phyloP scores from a whole-genome alignment of 1,140 invertebrate species.

The Drosophila melanica region DNA sequence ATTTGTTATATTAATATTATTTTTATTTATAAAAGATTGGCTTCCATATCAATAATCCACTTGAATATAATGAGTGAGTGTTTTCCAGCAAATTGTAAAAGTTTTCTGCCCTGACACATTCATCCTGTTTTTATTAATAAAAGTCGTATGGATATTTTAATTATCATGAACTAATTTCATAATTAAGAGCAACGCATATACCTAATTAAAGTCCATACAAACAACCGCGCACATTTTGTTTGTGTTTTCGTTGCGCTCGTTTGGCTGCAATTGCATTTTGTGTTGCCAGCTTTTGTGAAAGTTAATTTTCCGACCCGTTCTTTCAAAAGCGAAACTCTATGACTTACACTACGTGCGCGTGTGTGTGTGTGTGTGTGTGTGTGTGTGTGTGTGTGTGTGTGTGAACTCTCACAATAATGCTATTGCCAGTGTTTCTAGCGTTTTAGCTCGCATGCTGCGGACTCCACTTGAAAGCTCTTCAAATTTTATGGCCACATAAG shows the following conservation, averaged over 20 bases:
- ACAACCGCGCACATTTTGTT: neutral
- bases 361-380: slow-evolving; percentile 13
- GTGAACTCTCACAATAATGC: neutral
- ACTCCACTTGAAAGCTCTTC: slow-evolving; percentile 52
- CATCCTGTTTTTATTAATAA: neutral
- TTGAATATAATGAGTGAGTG: too few relatives aligned
- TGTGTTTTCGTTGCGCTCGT: slow-evolving; percentile 34
- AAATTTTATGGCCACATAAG: slow-evolving; percentile 75
- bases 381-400: slow-evolving; percentile 19
- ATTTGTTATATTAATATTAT: too few relatives aligned
- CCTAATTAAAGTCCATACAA: neutral
- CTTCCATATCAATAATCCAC: too few relatives aligned
- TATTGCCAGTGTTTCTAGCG: slow-evolving; percentile 14
- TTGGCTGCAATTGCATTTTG: slow-evolving; percentile 49
- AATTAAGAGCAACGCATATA: slow-evolving; percentile 34
- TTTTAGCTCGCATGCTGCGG: slow-evolving; percentile 33
- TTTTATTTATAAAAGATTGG: too few relatives aligned
- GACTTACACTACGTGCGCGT: slow-evolving; percentile 5
- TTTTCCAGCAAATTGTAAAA: neutral
- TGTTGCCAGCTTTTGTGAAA: slow-evolving; percentile 42
- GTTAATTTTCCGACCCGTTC: slow-evolving; percentile 57
- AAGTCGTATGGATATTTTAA: neutral
- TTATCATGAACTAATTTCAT: slow-evolving; percentile 1
- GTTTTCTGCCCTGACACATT: too few relatives aligned
- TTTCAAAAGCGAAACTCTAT: slow-evolving; percentile 39